phyloP scores from a whole-genome alignment of 2,888 invertebrate species.

The Lasioglossum lativentre region DNA sequence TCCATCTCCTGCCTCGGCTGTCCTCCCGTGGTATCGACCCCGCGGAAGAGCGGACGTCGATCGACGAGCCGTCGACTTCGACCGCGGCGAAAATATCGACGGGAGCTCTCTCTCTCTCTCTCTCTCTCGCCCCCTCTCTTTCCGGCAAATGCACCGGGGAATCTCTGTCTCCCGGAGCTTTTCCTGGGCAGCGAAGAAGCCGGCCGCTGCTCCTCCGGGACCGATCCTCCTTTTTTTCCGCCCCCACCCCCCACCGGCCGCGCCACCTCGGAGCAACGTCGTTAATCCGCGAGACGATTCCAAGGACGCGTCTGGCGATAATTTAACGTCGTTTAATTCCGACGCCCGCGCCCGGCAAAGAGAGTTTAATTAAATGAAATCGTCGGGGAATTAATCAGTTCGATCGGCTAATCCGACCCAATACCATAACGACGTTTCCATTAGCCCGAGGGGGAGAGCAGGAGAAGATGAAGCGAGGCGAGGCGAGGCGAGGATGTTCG shows the following conservation, averaged over 20 bases:
- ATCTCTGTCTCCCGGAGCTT: neutral
- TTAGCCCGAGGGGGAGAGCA: constrained; percentile 20
- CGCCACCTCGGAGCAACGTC: constrained; percentile 17
- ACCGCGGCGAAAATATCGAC: neutral
- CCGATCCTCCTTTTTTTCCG: neutral
- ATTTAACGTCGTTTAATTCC: constrained; percentile 60
- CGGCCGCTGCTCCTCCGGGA: neutral
- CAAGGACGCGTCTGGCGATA: constrained; percentile 44
- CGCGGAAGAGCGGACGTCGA: neutral
- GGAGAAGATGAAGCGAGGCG: constrained; percentile 1
- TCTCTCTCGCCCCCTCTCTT: neutral
- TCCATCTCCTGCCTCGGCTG: neutral
- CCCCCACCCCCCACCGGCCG: no score
- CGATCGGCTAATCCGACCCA: constrained; percentile 58
- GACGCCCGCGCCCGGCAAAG: constrained; percentile 46
- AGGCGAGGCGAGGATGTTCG: neutral
- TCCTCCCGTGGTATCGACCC: neutral
- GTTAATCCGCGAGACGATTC: constrained; percentile 46
- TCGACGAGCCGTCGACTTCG: neutral
- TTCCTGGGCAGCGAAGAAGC: neutral
- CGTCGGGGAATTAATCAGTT: constrained; percentile 57
- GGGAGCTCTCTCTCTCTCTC: neutral
- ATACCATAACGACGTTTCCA: constrained; percentile 57
- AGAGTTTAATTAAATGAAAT: constrained; percentile 61
- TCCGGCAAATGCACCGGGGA: neutral